A percentile compares a stretch with the other conserved stretches of the same genome.
These are phyloP conservation scores for Cossypha heuglini DNA, from an alignment of 2,797 vertebrate species.

Conservation along the genomic window DNA sequence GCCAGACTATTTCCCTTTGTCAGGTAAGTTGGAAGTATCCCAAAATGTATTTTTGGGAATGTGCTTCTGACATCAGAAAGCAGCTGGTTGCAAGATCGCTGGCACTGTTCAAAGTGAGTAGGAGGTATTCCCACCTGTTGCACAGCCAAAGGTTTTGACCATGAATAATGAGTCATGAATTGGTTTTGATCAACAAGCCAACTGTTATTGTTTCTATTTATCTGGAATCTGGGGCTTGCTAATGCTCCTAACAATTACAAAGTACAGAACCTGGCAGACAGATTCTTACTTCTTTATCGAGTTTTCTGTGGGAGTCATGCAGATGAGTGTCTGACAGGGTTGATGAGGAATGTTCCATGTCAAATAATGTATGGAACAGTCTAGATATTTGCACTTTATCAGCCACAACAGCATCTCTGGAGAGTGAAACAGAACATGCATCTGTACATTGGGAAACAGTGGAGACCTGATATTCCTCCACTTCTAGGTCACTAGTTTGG, in stretches of 20 bases:
- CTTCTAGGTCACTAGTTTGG: neutral
- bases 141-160: conserved; percentile 15
- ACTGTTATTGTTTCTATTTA: conserved; percentile 37
- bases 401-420: neutral
- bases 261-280: neutral
- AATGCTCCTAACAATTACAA: neutral
- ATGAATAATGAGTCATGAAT: conserved; percentile 30
- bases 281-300: neutral
- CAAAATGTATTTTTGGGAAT: conserved; percentile 42
- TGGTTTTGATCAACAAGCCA: conserved; percentile 39
- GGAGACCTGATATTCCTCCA: neutral
- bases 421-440: neutral
- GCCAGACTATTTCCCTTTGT: conserved; percentile 13
- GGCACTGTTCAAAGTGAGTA: conserved; percentile 1
- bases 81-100: conserved; percentile 16
- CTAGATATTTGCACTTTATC: neutral
- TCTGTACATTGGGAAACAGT: neutral
- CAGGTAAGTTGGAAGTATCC: neutral
- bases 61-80: neutral
- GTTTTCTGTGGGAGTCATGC: neutral
- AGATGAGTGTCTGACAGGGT: neutral
- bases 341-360: neutral
- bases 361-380: neutral
- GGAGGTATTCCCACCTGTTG: conserved; percentile 19
- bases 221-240: neutral